Conservation (phyloP, 2,797 vertebrate genomes). For the Harpia harpyja region DNA sequence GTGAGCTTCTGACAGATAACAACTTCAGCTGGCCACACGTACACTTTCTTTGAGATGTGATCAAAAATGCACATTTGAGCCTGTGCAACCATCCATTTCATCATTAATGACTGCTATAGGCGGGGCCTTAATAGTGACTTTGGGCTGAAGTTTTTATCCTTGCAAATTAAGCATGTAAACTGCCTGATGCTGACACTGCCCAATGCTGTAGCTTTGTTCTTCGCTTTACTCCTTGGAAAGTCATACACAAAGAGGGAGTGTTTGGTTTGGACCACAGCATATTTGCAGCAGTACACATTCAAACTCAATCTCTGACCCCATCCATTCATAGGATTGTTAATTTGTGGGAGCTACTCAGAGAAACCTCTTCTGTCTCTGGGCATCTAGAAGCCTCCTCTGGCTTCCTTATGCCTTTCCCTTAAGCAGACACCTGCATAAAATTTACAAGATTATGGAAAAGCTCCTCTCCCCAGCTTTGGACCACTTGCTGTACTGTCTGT, state of each 20-base stretch:
- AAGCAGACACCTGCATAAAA: not conserved
- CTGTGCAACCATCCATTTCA: not conserved
- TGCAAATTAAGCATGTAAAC: not conserved
- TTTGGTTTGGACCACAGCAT: rapidly evolving
- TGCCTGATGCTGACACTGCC: not conserved
- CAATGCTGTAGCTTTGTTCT: not conserved
- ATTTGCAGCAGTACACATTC: rapidly evolving
- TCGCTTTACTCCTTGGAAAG: not conserved
- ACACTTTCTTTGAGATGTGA: not conserved
- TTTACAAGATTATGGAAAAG: not conserved
- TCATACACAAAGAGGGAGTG: too few species aligned
- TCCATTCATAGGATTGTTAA: not conserved
- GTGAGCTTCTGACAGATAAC: not conserved
- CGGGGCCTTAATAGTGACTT: not conserved
- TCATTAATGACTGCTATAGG: not conserved
- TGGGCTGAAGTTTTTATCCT: not conserved
- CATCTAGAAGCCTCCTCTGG: not conserved
- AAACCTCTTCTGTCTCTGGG: not conserved
- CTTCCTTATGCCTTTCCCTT: not conserved
- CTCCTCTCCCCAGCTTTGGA: not conserved
- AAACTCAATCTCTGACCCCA: not conserved
- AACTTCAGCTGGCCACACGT: not conserved
- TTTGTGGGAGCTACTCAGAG: not conserved
- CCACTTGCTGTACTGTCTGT: not conserved
- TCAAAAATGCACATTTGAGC: not conserved